Conservation (phyloP, 2,888 invertebrate genomes). For the Polydrusus cervinus region DNA sequence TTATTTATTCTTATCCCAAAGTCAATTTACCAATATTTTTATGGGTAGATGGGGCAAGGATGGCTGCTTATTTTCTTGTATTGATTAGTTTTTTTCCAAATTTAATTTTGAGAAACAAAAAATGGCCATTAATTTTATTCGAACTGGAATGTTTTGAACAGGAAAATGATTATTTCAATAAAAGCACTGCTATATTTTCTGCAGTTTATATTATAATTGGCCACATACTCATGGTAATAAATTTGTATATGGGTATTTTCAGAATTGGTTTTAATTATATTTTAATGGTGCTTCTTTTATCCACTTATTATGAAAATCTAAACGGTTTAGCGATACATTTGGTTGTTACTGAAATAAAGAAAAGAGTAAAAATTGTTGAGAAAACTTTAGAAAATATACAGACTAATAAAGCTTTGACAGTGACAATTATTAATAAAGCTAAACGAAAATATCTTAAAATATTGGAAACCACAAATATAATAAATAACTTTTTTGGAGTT, state of each 20-base stretch:
- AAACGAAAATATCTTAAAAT: slow-evolving; percentile 31
- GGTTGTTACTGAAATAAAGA: not conserved
- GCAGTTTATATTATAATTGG: not conserved
- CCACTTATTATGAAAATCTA: slow-evolving; percentile 24
- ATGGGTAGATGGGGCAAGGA: slow-evolving; percentile 21
- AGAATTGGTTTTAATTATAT: not conserved
- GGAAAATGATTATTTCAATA: not conserved
- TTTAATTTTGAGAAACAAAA: slow-evolving; percentile 8
- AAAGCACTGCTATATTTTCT: not conserved
- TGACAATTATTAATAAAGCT: not conserved
- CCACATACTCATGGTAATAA: not conserved
- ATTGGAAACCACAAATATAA: not conserved
- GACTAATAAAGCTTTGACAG: not conserved
- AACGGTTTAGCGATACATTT: slow-evolving; percentile 11
- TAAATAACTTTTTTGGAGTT: slow-evolving; percentile 35
- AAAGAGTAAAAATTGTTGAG: slow-evolving; percentile 18
- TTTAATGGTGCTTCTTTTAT: not conserved
- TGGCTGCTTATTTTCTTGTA: not conserved
- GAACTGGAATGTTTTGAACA: not conserved
- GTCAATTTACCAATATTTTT: not conserved
- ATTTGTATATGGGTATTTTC: not conserved
- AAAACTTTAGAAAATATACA: slow-evolving; percentile 4
- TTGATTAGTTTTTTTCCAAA: not conserved
- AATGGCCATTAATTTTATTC: not conserved
- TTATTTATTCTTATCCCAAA: not conserved